These are phyloP conservation scores for Heliconius sara DNA, from an alignment of 2,888 invertebrate species.

Conservation along the genomic window DNA sequence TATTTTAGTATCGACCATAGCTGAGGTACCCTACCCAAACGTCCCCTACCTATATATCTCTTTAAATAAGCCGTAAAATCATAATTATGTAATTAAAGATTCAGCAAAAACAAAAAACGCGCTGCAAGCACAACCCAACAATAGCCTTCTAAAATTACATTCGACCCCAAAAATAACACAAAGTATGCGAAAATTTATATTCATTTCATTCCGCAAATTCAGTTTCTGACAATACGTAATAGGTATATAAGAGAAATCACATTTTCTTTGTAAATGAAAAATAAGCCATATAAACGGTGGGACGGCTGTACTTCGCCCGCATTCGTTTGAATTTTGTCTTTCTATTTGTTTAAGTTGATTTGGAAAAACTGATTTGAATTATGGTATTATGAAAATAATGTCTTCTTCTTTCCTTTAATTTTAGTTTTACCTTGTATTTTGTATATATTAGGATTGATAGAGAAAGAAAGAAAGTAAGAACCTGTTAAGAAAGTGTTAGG, in stretches of 20 bases:
- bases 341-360: not conserved
- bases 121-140: not conserved
- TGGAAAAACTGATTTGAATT: not conserved
- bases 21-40: too few relatives aligned
- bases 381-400: not conserved
- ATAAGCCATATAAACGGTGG: conserved; percentile 20
- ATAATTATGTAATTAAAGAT: not conserved
- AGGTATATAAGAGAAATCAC: conserved; percentile 25
- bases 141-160: not conserved
- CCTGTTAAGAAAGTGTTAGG: too few relatives aligned
- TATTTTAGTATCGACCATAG: too few relatives aligned
- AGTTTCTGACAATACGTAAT: conserved; percentile 17
- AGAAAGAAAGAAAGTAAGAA: too few relatives aligned
- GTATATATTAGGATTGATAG: not conserved
- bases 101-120: not conserved
- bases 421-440: not conserved
- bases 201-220: not conserved
- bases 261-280: conserved; percentile 32
- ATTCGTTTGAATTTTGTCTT: conserved; percentile 8
- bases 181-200: conserved; percentile 17
- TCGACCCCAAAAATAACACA: not conserved
- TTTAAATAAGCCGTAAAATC: not conserved
- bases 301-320: not conserved
- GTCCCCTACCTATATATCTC: too few relatives aligned
- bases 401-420: not conserved